Conservation (phyloP, 2,888 invertebrate genomes). For the Sinhomidia bicolor region DNA sequence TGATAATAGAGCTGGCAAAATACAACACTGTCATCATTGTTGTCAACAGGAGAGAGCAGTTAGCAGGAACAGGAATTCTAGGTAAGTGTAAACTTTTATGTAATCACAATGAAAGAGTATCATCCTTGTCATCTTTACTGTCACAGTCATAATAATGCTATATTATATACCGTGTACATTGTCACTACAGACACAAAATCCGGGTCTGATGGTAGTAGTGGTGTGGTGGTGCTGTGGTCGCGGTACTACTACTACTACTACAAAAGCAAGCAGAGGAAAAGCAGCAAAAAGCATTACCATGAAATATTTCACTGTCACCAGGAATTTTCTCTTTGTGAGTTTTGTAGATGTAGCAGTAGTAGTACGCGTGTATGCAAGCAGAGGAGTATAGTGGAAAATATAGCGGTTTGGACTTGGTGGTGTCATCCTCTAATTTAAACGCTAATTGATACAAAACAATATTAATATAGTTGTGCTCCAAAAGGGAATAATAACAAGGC, state of each 20-base stretch:
- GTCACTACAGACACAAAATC: not conserved
- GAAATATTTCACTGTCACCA: constrained; percentile 71
- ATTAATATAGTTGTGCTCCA: constrained; percentile 71
- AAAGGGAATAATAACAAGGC: constrained; percentile 60
- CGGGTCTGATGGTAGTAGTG: too few relatives aligned
- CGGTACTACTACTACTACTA: not conserved
- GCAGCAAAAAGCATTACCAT: constrained; percentile 58
- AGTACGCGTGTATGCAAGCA: too few relatives aligned
- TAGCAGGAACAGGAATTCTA: constrained; percentile 15
- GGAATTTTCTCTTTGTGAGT: constrained; percentile 9
- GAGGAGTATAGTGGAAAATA: constrained; percentile 18
- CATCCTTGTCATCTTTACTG: constrained; percentile 37
- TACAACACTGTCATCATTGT: too few relatives aligned
- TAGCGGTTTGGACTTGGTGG: constrained; percentile 54
- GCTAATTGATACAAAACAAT: constrained; percentile 80
- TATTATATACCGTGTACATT: not conserved
- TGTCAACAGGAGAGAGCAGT: not conserved
- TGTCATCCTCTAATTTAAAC: constrained; percentile 77
- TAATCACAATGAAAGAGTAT: constrained; percentile 29
- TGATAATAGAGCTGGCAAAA: too few relatives aligned
- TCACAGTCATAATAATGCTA: constrained; percentile 8
- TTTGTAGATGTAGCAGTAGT: too few relatives aligned
- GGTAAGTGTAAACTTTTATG: constrained; percentile 32
- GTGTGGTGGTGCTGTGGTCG: too few relatives aligned
- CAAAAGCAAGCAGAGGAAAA: not conserved